A percentile compares a stretch with the other conserved stretches of the same genome.
These are phyloP conservation scores for Turritopsis dohrnii DNA, from an alignment of 30 jellyfish, hydroid and myxozoan genomes.

Conservation along the genomic window DNA sequence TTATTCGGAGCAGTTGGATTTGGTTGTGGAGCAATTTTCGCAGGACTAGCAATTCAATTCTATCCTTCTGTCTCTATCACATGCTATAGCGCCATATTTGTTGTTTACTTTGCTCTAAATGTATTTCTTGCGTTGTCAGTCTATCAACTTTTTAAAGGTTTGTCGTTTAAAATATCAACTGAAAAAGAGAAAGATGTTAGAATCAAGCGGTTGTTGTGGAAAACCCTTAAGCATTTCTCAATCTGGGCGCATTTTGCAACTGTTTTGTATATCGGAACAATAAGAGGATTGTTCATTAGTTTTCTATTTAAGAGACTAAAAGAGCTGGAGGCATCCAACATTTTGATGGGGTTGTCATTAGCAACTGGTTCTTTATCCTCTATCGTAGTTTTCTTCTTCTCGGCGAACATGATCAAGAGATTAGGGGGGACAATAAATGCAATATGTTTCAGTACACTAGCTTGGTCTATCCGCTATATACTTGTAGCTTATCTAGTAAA, in stretches of 20 bases:
- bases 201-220: constrained; percentile 15
- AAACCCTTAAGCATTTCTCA: constrained; percentile 39
- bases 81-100: constrained; percentile 18
- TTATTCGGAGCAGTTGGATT: constrained; percentile 82
- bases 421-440: constrained; percentile 55
- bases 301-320: constrained; percentile 47
- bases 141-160: background rate
- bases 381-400: constrained; percentile 48
- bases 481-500: constrained; percentile 43
- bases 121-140: background rate
- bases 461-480: constrained; percentile 40
- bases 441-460: constrained; percentile 26
- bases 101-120: background rate
- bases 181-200: background rate
- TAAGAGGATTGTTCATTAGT: constrained; percentile 54
- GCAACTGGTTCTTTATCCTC: constrained; percentile 63
- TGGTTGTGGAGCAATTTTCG: constrained; percentile 58
- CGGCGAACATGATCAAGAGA: constrained; percentile 33
- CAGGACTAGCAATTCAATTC: constrained; percentile 55
- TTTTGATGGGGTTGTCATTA: constrained; percentile 65
- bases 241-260: constrained; percentile 54
- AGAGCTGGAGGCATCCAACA: constrained; percentile 31
- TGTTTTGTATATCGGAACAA: constrained; percentile 46
- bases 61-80: constrained; percentile 9
- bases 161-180: background rate